Base-by-base conservation (phyloP, 2,888 invertebrate genomes). In the Frankliniella intonsa region DNA sequence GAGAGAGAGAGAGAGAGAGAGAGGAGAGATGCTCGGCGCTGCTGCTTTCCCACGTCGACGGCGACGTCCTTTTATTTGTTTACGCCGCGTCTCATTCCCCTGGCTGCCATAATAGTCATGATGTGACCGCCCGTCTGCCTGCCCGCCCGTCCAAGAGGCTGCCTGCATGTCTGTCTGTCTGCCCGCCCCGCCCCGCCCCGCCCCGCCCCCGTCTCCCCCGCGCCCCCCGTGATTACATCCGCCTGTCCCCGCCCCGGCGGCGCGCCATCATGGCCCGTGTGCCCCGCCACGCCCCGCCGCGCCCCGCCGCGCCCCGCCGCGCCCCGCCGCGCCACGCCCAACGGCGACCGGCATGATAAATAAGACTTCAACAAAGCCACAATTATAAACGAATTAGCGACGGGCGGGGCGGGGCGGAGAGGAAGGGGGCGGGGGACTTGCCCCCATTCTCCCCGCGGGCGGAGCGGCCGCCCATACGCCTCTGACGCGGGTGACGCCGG, bases 351-450 rank as follows among this genome's bases (percentile, higher is more conserved):
- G 62, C 62, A 76, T 76, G 69, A 76, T 76, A 76, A 76, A 76
- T 76, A 76, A 76, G 69, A 76, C 69, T 76, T 76, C 69, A 76
- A 76, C 69, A 76, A 76, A 76, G 69, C 69, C 69, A 76, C 69
- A 76, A 76, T 76, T 76, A 76, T 76, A 76, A 76, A 76, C 69
- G 69, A 76, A 76, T 76, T 76, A 76, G 69, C 69, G 69, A 76
- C 69, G 69, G 55, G 69, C 22, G 69, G 12, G 69, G 25, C 22
- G 69, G 25, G 25, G 12, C 25, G 25, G 25, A 76, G 69, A n/a
- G 69, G 22, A n/a, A 22, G 22, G 22, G 69, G n/a, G 65, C 2
- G 65, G n/a, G n/a, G n/a, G 65, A n/a, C 38, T 38, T 38, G 38
- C 38, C 38, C 38, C 38, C 38, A 38, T 38, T 38, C 5, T 38